Evolutionary conservation across 2,888 invertebrate genomes (phyloP).

Genomic region (Ormyrus nitidulus): DNA sequence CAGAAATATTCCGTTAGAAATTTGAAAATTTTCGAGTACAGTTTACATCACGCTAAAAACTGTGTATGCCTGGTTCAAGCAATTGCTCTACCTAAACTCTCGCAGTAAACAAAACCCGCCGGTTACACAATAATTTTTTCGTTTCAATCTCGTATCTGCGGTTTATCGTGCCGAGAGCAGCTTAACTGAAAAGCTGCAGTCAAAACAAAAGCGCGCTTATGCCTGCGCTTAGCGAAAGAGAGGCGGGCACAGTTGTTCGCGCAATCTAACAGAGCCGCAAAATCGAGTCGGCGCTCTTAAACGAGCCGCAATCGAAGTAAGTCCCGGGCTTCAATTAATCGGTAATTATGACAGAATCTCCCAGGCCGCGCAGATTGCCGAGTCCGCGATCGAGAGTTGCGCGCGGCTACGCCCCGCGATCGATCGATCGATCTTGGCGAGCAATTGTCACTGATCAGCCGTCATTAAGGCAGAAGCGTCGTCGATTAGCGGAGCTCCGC

Average conservation of each 20-base stretch:
- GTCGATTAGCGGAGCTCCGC: conserved; percentile 19
- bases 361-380: background rate
- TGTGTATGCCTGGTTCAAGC: too few species aligned
- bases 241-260: too few species aligned
- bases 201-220: conserved; percentile 7
- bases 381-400: background rate
- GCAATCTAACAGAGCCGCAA: background rate
- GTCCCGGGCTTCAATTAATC: conserved; percentile 43
- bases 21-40: too few species aligned
- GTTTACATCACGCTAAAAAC: too few species aligned
- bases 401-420: conserved; percentile 32
- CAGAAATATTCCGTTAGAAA: too few species aligned
- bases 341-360: conserved; percentile 48
- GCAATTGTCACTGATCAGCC: conserved; percentile 55
- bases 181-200: background rate
- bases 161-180: too few species aligned
- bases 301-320: conserved; percentile 21
- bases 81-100: too few species aligned
- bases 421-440: conserved; percentile 36
- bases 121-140: too few species aligned
- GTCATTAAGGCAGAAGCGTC: conserved; percentile 37
- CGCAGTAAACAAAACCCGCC: too few species aligned
- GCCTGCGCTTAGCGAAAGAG: background rate
- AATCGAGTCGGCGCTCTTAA: background rate
- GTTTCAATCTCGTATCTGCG: too few species aligned